Conservation (phyloP, 2,888 invertebrate species). For the Caenorhabditis macrosperma region DNA sequence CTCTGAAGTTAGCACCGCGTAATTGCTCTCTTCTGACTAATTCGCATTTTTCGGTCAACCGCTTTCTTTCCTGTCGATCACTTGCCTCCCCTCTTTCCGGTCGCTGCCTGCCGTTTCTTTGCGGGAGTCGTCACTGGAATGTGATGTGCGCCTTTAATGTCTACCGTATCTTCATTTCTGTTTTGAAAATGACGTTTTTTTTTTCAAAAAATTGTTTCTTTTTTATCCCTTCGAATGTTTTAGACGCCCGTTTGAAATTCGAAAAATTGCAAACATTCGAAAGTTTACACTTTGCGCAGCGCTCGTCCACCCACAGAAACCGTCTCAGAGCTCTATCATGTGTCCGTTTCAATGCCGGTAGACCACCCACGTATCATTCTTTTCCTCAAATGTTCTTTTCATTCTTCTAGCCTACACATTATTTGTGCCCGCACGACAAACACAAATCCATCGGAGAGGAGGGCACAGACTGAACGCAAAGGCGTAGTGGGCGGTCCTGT, state of each 20-base stretch:
- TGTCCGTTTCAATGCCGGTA: slow-evolving; percentile 3
- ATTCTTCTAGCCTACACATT: slow-evolving; percentile 25
- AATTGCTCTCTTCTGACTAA: slow-evolving; percentile 24
- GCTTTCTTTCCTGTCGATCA: background rate
- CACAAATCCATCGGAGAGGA: slow-evolving; percentile 6
- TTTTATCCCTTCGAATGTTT: background rate
- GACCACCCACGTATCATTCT: slow-evolving; percentile 25
- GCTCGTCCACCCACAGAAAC: background rate
- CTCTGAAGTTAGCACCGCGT: slow-evolving; percentile 6
- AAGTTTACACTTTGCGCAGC: slow-evolving; percentile 12
- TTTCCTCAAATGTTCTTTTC: background rate
- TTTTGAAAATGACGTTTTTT: background rate
- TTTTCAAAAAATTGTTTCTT: background rate
- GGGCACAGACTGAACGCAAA: slow-evolving; percentile 14
- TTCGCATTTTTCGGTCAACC: background rate
- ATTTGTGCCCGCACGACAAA: slow-evolving; percentile 14
- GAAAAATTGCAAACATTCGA: background rate
- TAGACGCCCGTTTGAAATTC: background rate
- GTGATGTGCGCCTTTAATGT: background rate
- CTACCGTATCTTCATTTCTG: background rate
- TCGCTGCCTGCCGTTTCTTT: background rate
- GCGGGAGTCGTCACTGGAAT: background rate
- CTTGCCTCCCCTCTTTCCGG: background rate
- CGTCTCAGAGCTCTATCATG: background rate
- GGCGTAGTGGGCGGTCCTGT: slow-evolving; percentile 17